A percentile compares a stretch with the other conserved stretches of the same genome.
These are phyloP conservation scores for Ginglymostoma cirratum DNA, from an alignment of 2,113 vertebrate species.

Conservation along the genomic window DNA sequence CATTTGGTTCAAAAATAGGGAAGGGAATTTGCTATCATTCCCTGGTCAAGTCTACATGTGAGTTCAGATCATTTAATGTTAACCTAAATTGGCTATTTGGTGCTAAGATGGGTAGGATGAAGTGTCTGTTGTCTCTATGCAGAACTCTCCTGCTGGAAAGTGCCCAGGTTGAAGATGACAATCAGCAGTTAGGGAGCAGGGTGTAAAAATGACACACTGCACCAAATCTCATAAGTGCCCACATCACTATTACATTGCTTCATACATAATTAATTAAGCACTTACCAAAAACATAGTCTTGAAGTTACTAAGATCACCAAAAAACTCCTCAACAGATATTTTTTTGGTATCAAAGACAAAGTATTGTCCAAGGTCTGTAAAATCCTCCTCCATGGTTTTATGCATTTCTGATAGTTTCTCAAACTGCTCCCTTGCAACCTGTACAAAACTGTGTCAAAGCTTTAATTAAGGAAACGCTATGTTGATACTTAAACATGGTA, in stretches of 20 bases:
- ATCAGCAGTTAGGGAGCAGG: background rate
- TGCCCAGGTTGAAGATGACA: background rate
- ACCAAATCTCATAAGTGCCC: background rate
- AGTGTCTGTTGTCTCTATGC: background rate
- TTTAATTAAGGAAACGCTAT: conserved; percentile 55
- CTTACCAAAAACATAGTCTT: conserved; percentile 78
- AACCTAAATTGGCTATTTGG: background rate
- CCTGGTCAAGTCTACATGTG: no score
- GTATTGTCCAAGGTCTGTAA: conserved; percentile 58
- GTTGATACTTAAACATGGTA: background rate
- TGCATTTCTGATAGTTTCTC: conserved; percentile 71
- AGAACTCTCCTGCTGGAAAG: background rate
- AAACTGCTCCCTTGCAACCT: conserved; percentile 60
- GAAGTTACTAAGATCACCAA: conserved; percentile 73
- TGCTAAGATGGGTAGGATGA: background rate
- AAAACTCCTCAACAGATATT: conserved; percentile 67
- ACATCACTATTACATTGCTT: background rate
- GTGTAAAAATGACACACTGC: background rate
- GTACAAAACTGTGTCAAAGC: conserved; percentile 62
- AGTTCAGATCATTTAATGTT: background rate
- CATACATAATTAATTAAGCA: background rate
- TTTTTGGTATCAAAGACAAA: conserved; percentile 74
- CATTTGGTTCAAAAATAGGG: no score
- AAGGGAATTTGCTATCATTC: no score
- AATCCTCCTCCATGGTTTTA: conserved; percentile 73